These are phyloP conservation scores for Lagopus muta DNA, from an alignment of 2,113 vertebrate species.

Conservation along the genomic window DNA sequence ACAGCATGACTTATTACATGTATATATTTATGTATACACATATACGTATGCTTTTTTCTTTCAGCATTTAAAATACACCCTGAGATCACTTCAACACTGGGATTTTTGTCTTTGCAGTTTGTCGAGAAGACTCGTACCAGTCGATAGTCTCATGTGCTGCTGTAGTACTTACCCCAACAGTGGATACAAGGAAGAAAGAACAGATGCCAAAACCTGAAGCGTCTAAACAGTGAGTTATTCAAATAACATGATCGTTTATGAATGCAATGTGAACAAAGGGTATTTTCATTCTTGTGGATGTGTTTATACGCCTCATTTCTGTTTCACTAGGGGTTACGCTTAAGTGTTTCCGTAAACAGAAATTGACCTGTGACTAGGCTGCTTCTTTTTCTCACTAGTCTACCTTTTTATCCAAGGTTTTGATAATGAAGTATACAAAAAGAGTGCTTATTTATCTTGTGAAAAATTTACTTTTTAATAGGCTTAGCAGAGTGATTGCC, in stretches of 20 bases:
- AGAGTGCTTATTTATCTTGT: not conserved
- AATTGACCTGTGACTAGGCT: not conserved
- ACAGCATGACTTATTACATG: not conserved
- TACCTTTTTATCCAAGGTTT: not conserved
- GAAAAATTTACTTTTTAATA: not conserved
- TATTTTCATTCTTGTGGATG: not conserved
- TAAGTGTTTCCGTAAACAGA: not conserved
- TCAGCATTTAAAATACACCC: not conserved
- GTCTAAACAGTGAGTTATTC: conserved; percentile 84
- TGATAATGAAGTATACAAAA: not conserved
- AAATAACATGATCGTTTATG: not conserved
- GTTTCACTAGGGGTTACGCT: not conserved
- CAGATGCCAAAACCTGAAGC: conserved; percentile 76
- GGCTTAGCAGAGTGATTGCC: not conserved
- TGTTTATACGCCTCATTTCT: not conserved
- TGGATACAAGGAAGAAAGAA: conserved; percentile 82
- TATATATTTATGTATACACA: not conserved
- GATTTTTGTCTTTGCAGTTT: conserved; percentile 81
- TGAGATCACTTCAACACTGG: not conserved
- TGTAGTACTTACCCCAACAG: conserved; percentile 82
- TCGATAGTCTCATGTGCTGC: conserved; percentile 92
- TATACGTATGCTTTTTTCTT: not conserved
- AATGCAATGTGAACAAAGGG: not conserved
- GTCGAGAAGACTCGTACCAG: conserved; percentile 92
- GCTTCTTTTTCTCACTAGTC: not conserved